These are phyloP conservation scores for Conus betulinus DNA, from an alignment of 1,140 invertebrate genomes.

Conservation along the genomic window DNA sequence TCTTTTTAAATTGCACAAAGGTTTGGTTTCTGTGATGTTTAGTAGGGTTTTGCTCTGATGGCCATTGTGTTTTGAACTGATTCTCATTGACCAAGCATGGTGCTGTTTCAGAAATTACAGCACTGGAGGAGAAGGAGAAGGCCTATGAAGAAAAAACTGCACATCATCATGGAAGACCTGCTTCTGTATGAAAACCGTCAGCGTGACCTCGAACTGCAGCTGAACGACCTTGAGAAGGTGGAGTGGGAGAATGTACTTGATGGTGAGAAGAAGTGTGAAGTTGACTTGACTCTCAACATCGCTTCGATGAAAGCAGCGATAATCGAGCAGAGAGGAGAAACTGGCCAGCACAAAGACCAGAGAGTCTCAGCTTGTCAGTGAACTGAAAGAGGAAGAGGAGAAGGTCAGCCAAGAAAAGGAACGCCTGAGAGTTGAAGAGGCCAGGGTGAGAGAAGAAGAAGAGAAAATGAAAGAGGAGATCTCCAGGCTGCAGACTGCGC, in stretches of 20 bases:
- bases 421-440: conserved; percentile 59
- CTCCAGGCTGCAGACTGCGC: conserved; percentile 83
- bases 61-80: no score
- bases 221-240: conserved; percentile 78
- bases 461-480: conserved; percentile 86
- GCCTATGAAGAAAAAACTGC: conserved; percentile 89
- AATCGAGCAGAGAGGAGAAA: conserved; percentile 91
- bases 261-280: conserved; percentile 90
- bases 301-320: conserved; percentile 88
- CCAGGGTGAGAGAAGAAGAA: conserved; percentile 83
- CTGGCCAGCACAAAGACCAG: conserved; percentile 69
- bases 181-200: conserved; percentile 81
- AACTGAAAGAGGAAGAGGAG: conserved; percentile 83
- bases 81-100: no score
- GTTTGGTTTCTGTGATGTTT: no score
- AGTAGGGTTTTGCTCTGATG: no score
- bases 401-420: conserved; percentile 64
- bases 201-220: conserved; percentile 90
- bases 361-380: conserved; percentile 87
- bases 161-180: conserved; percentile 88
- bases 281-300: conserved; percentile 85
- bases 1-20: no score
- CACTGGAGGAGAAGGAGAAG: conserved; percentile 90
- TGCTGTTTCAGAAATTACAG: conserved; percentile 79
- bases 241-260: conserved; percentile 80